Evolutionary conservation across 2,888 invertebrate genomes (phyloP), one percentile per base, ranked within the genome.

Genomic region (Caenorhabditis sp.): DNA sequence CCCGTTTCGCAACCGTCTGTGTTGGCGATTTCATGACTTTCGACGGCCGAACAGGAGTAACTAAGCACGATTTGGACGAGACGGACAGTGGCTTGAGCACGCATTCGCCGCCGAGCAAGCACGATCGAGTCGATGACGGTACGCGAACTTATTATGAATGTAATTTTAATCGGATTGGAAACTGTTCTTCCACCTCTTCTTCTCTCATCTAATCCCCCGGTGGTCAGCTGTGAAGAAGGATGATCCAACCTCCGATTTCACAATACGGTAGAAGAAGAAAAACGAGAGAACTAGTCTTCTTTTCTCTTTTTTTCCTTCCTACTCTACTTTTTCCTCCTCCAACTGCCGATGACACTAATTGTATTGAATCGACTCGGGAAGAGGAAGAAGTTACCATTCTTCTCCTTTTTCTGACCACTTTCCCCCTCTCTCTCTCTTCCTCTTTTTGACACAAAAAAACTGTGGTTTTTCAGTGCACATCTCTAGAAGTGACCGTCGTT

Each of bases 1-100:
- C 75, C 9, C 48, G 75, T 39, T 75, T 75, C 41, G 75, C 75
- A 0, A 75, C 75, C 7, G 75, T 75, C 22, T 75, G 75, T 27
- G 68, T 75, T 22, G 68, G 68, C 6, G 75, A 70, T 13, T 66
- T 66, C 20, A 27, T 37, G 5, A 45, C 63, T 5, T 30, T 66
- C 6, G 68, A 68, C 35, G 30, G 35, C 8, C 52, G 68, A 50
- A 58, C 22, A 15, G 50, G 50, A 13, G 37, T 20, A 22, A 9
- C n/a, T 30, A 5, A 35, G 35, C 35, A 35, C 9, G 35, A 35
- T 41, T 0, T 26, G 13, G 76, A 76, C 35, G 76, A 76, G 22
- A 71, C 71, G 24, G 76, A 76, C 37, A 71, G 71, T 37, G 58
- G 76, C 22, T 15, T 50, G 62, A 71, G 68, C 24, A 58, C 73